A percentile compares a stretch with the other conserved stretches of the same genome.
phyloP scores from a whole-genome alignment of 2,113 vertebrate genomes.

The Ctenomys sociabilis region DNA sequence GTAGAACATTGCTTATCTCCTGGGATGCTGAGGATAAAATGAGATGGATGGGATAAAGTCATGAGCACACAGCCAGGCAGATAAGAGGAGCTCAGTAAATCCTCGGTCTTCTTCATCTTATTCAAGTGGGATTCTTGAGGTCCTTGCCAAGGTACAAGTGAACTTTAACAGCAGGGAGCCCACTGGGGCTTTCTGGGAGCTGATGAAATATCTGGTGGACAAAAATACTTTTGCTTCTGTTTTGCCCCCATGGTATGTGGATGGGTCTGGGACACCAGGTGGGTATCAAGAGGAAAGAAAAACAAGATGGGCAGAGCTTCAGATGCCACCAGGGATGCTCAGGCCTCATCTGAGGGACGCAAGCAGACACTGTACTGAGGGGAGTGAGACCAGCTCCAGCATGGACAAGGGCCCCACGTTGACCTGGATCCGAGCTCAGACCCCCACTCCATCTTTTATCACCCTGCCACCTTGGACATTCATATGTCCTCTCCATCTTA shows the following conservation, averaged over 20 bases:
- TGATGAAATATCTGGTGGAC: neutral
- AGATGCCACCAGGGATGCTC: neutral
- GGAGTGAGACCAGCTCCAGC: neutral
- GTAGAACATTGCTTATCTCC: neutral
- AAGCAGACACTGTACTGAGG: neutral
- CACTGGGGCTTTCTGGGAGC: neutral
- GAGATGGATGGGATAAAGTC: neutral
- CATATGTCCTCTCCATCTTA: neutral
- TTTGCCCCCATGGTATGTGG: neutral
- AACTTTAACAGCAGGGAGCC: neutral
- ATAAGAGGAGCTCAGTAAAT: neutral
- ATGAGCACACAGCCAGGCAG: neutral
- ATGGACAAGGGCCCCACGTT: rapidly evolving
- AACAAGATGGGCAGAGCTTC: neutral
- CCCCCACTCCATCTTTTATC: neutral
- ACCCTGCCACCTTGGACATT: neutral
- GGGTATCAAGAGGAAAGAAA: neutral
- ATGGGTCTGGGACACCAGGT: neutral
- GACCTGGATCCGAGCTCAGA: neutral
- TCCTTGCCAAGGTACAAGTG: neutral
- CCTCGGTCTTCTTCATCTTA: too few species aligned
- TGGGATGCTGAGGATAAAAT: neutral
- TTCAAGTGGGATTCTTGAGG: neutral
- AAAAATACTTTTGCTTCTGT: neutral
- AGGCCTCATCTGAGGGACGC: neutral